These are phyloP conservation scores for Tapirus indicus DNA, from an alignment of 2,797 vertebrate genomes.

Conservation along the genomic window DNA sequence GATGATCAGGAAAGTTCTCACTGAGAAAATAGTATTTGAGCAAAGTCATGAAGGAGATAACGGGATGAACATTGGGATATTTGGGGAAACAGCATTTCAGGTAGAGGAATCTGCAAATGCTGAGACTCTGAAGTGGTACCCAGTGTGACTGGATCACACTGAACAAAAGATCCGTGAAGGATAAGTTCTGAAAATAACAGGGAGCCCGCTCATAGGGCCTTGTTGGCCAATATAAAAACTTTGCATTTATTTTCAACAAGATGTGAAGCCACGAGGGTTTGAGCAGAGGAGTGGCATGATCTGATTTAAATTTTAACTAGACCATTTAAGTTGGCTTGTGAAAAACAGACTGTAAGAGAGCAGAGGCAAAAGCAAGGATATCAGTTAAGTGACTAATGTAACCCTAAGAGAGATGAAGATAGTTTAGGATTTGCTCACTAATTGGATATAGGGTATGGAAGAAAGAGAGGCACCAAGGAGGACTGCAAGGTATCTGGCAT, in stretches of 20 bases:
- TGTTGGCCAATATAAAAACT: neutral
- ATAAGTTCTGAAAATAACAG: neutral
- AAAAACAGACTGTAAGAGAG: neutral
- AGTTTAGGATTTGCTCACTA: neutral
- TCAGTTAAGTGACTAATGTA: neutral
- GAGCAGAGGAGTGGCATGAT: neutral
- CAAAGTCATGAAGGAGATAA: neutral
- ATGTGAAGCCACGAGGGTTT: neutral
- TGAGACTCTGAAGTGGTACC: neutral
- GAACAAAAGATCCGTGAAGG: neutral
- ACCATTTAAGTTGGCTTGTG: neutral
- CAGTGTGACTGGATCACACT: neutral
- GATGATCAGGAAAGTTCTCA: neutral
- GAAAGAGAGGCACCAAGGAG: neutral
- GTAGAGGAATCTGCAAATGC: neutral
- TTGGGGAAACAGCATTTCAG: neutral
- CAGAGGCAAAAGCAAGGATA: neutral
- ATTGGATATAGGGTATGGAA: neutral
- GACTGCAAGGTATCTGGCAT: neutral
- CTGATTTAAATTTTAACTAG: conserved; percentile 10
- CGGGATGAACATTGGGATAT: neutral
- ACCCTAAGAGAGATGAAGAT: neutral
- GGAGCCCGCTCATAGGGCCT: neutral
- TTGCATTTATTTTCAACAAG: conserved; percentile 29
- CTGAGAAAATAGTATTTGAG: neutral